Base-by-base conservation (phyloP, 2,113 vertebrate species). In the Nestor notabilis region DNA sequence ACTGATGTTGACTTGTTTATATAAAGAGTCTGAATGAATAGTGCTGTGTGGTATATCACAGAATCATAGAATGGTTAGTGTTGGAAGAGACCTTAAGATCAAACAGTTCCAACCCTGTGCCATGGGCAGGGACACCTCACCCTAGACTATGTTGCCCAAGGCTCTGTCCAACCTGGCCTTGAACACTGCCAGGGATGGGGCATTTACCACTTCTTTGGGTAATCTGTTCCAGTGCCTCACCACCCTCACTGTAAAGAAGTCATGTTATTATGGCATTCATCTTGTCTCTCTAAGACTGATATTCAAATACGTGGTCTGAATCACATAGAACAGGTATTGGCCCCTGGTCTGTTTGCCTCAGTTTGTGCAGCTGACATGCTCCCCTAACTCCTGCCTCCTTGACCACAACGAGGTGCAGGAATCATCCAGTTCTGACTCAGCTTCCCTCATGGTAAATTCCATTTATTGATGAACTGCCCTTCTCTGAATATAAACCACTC, bases 391-490 rank as follows among this genome's bases (percentile, higher is more conserved):
- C 43, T 84, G 56, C 5, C 31, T 81, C 24, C 6, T 69, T 6
- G 1, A 0, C 12, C 7, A 2, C 28, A 41, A 3, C 3, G 2
- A 44, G 8, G 43, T 56, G 28, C 10, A 28, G 82, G 37, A 46
- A 24, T 63, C 18, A 3, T 24, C 33, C 3, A 2, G 13, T 55
- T 89, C 50, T 89, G 66, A 72, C 17, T n/a, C 28, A 69, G 11
- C 53, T 69, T 69, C 33, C 46, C 9, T 83, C 33, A 41, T 1
- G 0, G 29, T 69, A 88, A 76, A 69, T 88, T 61, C 49, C 41
- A 5, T 16, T 17, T 65, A 28, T 50, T 56, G 58, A 41, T 69
- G 37, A 81, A 64, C 14, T 31, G 10, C 13, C 17, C 11, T 91
- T 76, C 16, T 27, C 64, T 84, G 24, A 55, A 69, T 81, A 41